A percentile compares a stretch with the other conserved stretches of the same genome.
phyloP scores from a whole-genome alignment of 2,113 vertebrate genomes.

The Neogobius melanostomus region DNA sequence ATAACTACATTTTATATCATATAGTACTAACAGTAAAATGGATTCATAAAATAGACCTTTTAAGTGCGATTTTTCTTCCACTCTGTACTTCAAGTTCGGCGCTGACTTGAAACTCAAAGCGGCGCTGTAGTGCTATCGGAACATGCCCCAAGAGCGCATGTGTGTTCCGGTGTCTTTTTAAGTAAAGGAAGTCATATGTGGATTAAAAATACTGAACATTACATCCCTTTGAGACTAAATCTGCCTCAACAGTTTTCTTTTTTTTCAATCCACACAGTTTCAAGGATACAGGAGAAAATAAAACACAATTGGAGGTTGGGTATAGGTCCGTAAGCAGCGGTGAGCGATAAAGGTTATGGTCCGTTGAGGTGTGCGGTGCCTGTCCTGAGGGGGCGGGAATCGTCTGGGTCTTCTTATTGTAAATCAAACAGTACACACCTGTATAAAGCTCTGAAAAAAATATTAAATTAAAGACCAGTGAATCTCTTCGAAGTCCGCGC shows the following conservation, averaged over 20 bases:
- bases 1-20: slow-evolving; percentile 27
- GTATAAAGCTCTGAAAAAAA: slow-evolving; percentile 21
- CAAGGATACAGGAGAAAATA: slow-evolving; percentile 37
- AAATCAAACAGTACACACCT: slow-evolving; percentile 41
- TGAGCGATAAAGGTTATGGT: slow-evolving; percentile 46
- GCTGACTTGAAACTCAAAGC: slow-evolving; percentile 7
- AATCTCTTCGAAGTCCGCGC: slow-evolving; percentile 84
- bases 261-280: slow-evolving; percentile 27
- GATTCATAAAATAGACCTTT: slow-evolving; percentile 28
- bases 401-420: slow-evolving; percentile 27
- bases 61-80: slow-evolving; percentile 4
- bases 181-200: no score
- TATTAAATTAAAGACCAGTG: slow-evolving; percentile 80
- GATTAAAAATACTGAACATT: slow-evolving; percentile 4
- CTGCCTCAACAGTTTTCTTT: slow-evolving; percentile 29
- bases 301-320: slow-evolving; percentile 44
- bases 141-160: no score
- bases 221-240: slow-evolving; percentile 50
- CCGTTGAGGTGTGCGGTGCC: slow-evolving; percentile 18
- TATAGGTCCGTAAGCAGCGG: slow-evolving; percentile 40
- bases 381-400: slow-evolving; percentile 48
- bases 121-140: slow-evolving; percentile 14
- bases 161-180: no score
- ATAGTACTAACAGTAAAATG: slow-evolving; percentile 18
- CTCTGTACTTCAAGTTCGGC: slow-evolving; percentile 24